Base-by-base conservation (phyloP, 1,140 invertebrate species). In the Calephelis virginiensis region DNA sequence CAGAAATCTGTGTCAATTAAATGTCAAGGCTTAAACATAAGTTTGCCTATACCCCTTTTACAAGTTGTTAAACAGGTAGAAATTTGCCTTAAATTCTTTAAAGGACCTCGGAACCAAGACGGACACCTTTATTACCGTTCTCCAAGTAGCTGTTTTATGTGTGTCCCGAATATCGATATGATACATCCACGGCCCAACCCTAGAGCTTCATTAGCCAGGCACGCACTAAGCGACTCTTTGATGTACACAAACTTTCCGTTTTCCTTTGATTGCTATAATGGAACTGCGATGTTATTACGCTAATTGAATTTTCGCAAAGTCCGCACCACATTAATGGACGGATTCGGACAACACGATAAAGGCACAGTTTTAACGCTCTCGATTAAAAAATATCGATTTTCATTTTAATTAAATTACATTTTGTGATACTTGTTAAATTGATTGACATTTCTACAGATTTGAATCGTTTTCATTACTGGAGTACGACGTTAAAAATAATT, bases 221-320 rank as follows among this genome's bases (percentile, higher is more conserved):
- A 82, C 80, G 79, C 83, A 82, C 84, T 87, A 86, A 87, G 78
- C 86, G 81, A 78, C 77, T 82, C 85, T 89, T 90, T 90, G 86
- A 87, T 86, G 83, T 86, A 74, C 77, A 75, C 77, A 85, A 89
- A 89, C 85, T 86, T 89, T 86, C 77, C 80, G 84, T 81, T 86
- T 85, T 85, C 83, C 86, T 90, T 88, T 87, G 86, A 90, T 89
- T 86, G 85, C 77, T 72, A 82, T 89, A 86, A 91, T 87, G 86
- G 85, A 86, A 82, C 82, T 81, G 78, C 82, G 80, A 79, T 82
- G 83, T 91, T 89, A 89, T 87, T 89, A 90, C 85, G 80, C 83
- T 89, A 91, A 91, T 91, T 89, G 84, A 91, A 89, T 89, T 89
- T 89, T 81, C 80, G 74, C 79, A 83, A 85, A 83, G 81, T 82